Base-by-base conservation (phyloP, 2,888 invertebrate genomes). In the Diabrotica balteata region DNA sequence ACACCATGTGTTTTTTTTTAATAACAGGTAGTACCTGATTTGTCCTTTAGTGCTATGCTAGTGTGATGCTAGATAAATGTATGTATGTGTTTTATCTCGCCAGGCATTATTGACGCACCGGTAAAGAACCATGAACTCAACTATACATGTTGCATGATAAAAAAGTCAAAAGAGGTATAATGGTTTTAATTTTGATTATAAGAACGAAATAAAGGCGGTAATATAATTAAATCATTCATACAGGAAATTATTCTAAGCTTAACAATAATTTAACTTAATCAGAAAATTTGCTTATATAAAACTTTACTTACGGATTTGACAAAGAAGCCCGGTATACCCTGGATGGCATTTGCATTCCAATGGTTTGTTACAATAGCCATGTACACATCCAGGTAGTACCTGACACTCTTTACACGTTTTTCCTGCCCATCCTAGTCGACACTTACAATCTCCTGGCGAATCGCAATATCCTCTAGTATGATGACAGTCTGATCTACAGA, bases 401-500 rank as follows among this genome's bases (percentile, higher is more conserved):
- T 95, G 92, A 82, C 96, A 97, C 72, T 94, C 90, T 76, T 91
- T 90, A 83, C 97, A 97, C 9, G 90, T 91, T 53, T 90, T 88
- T 0, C 97, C 97, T 7, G 93, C 88, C 95, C 95, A 97, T 63
- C 97, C 97, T n/a, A 94, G 84, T 55, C 93, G 90, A 82, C 97
- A 97, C 76, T 93, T 85, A 85, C 96, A 96, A 81, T 96, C 95
- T 58, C 92, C 92, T 0, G 96, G 96, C 47, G 87, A 85, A 80
- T 93, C 93, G 82, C 96, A 96, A 84, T 91, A 95, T 3, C 96
- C 96, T 69, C 95, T 88, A 3, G 92, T 92, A 44, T 90, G 85
- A 83, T 95, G 93, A 82, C 96, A 96, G 77, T 95, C 95, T 7
- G 89, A 86, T n/a, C 92, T 89, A 82, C 96, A 96, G 69, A 93